Evolutionary conservation across 2,113 vertebrate species (phyloP).

Genomic region (Cephalopterus ornatus): DNA sequence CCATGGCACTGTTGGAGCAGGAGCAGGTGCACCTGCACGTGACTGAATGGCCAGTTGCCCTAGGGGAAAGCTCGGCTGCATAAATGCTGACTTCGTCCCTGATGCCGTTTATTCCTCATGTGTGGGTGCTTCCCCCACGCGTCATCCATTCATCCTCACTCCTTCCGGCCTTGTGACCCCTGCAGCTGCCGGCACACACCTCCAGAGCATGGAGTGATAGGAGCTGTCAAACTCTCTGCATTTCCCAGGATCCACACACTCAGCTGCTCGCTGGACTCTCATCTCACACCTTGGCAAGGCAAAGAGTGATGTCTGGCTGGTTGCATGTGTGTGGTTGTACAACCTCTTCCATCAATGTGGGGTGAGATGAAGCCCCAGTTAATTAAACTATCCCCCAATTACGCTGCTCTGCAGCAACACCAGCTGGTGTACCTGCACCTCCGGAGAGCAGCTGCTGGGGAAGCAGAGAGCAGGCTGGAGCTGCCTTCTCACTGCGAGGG

Average conservation of each 20-base stretch:
- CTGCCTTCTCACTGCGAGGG: not conserved
- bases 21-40: not conserved
- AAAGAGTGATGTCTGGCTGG: not conserved
- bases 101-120: not conserved
- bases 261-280: not conserved
- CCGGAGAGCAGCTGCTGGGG: not conserved
- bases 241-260: not conserved
- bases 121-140: accelerated
- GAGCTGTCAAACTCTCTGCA: not conserved
- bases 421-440: not conserved
- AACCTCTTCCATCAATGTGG: not conserved
- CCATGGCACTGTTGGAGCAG: not conserved
- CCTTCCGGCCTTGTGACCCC: not conserved
- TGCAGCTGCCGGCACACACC: not conserved
- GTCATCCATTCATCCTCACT: not conserved
- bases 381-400: not conserved
- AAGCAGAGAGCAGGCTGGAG: not conserved
- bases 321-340: not conserved
- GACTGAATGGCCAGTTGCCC: not conserved
- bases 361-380: not conserved
- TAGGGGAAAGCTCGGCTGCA: not conserved
- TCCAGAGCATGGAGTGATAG: accelerated
- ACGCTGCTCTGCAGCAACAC: not conserved
- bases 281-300: not conserved
- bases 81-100: not conserved